Evolutionary conservation across 1,140 invertebrate species (phyloP), one percentile per base, ranked within the genome.

Genomic region (Diorhabda carinulata): DNA sequence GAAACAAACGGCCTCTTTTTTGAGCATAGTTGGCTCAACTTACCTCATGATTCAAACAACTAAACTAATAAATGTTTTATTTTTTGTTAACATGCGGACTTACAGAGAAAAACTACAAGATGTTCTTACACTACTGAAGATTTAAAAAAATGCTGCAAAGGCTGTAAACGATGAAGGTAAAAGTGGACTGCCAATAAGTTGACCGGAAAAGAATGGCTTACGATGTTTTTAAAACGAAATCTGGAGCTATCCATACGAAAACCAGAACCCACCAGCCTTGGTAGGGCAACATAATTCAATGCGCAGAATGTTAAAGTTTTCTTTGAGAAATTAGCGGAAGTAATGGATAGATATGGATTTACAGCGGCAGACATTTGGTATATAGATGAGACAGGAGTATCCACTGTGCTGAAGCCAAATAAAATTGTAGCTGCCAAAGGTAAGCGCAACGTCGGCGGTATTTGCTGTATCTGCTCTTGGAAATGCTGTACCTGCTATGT

Each of bases 401-500:
- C 62, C 62, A 64, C 62, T 64, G 62, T 64, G 62, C 10, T 56
- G 10, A 64, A 47, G 42, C 42, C 60, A 61, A 61, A 61, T 52
- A 52, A 61, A 43, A 61, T 42, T 61, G 2, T 61, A 43, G 60
- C 43, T 25, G 25, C 25, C 8, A 61, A 5, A 9, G 60, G 60
- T 42, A 42, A 9, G 25, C 25, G 9, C 9, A 25, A 61, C 2
- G 9, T 61, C 43, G 60, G 42, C 71, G 4, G 58, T 41, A 44
- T 57, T 4, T 25, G 58, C 47, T 57, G 66, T 78, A 9, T 73
- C 60, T 72, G 79, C 77, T 58, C 45, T 66, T 45, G 76, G 74
- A 41, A 75, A 74, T 70, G 45, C 57, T 3, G 67, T 81, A 25
- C 79, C 79, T 40, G 78, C 77, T 9, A 25, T 76, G 10, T 60